A percentile compares a stretch with the other conserved stretches of the same genome.
Evolutionary conservation across 2,113 vertebrate species (phyloP).

Genomic region (Bettongia penicillata): DNA sequence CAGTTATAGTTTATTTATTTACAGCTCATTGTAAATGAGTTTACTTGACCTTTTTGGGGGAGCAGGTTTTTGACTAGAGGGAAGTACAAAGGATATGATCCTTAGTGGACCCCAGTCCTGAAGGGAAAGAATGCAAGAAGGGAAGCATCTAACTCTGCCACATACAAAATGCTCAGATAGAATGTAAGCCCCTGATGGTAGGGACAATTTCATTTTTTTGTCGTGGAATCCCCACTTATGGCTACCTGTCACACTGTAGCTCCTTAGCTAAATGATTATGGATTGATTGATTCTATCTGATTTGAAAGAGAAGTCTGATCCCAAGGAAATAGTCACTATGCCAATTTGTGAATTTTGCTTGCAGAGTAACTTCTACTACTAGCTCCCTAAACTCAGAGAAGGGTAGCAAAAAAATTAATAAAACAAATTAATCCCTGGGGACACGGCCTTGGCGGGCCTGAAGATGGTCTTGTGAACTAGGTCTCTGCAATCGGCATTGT

Average conservation of each 20-base stretch:
- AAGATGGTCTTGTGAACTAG: neutral
- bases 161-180: neutral
- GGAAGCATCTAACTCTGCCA: neutral
- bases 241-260: neutral
- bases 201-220: neutral
- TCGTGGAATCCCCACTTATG: neutral
- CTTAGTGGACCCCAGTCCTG: neutral
- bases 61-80: neutral
- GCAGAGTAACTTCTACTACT: neutral
- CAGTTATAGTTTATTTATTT: neutral
- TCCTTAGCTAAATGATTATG: neutral
- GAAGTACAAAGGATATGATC: neutral
- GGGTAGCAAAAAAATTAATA: neutral
- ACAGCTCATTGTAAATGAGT: neutral
- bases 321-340: neutral
- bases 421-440: neutral
- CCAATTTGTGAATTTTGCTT: neutral
- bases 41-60: neutral
- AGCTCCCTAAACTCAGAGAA: conserved; percentile 20
- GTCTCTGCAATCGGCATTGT: neutral
- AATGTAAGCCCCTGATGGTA: neutral
- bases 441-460: neutral
- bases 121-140: neutral
- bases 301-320: neutral
- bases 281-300: neutral